phyloP scores from a whole-genome alignment of 2,888 invertebrate genomes.

The Trileptium ribeirensis region DNA sequence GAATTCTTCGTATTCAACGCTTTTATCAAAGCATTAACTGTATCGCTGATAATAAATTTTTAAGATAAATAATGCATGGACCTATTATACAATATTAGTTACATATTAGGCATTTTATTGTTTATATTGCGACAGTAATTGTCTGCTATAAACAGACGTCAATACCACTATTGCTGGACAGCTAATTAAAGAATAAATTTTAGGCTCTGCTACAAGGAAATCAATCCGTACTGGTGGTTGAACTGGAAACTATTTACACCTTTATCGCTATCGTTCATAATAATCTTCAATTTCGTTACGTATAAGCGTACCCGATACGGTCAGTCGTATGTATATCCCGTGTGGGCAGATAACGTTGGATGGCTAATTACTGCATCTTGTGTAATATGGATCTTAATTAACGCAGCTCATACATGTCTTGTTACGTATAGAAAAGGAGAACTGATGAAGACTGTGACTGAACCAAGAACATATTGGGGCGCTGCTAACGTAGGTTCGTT shows the following conservation, averaged over 20 bases:
- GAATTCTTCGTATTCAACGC: not conserved
- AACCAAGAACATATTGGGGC: not conserved
- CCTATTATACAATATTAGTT: too few species aligned
- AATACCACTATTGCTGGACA: not conserved
- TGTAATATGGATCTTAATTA: slow-evolving; percentile 10
- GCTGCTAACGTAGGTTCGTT: not conserved
- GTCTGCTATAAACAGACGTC: not conserved
- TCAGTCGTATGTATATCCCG: not conserved
- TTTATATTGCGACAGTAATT: not conserved
- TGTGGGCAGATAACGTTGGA: slow-evolving; percentile 12
- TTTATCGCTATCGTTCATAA: not conserved
- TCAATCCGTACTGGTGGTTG: slow-evolving; percentile 23
- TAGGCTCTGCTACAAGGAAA: slow-evolving; percentile 5
- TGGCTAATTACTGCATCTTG: not conserved
- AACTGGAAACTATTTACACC: slow-evolving; percentile 18
- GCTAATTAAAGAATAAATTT: not conserved
- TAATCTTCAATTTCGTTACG: not conserved
- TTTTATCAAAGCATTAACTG: not conserved
- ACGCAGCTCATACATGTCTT: not conserved
- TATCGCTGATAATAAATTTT: not conserved
- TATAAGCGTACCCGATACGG: slow-evolving; percentile 16
- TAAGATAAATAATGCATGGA: not conserved
- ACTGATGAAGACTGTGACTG: not conserved
- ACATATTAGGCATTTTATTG: too few species aligned
- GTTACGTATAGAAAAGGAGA: not conserved